These are phyloP conservation scores for Phlogophora meticulosa DNA, from an alignment of 2,888 invertebrate species.

Conservation along the genomic window DNA sequence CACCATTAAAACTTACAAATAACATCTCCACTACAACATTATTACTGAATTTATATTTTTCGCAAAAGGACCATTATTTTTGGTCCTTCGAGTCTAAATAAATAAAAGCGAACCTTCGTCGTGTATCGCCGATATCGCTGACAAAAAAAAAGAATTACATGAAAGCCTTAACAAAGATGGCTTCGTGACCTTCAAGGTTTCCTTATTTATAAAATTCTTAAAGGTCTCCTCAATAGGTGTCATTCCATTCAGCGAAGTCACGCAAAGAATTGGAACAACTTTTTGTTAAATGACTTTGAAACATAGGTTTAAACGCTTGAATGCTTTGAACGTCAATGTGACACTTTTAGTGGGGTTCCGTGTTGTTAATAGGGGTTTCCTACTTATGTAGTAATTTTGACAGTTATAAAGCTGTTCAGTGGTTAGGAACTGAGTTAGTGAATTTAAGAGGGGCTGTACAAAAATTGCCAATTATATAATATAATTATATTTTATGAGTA, in stretches of 20 bases:
- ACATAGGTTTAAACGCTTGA: constrained; percentile 36
- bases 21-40: too few species aligned
- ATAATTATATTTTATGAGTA: too few species aligned
- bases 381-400: constrained; percentile 2
- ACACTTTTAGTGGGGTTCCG: constrained; percentile 44
- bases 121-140: constrained; percentile 35
- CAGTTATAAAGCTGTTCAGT: constrained; percentile 21
- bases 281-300: constrained; percentile 57
- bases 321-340: constrained; percentile 35
- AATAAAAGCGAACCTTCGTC: neutral
- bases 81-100: neutral
- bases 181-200: constrained; percentile 52
- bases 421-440: neutral
- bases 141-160: constrained; percentile 41
- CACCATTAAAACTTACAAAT: too few species aligned
- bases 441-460: neutral
- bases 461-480: neutral
- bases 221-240: constrained; percentile 60
- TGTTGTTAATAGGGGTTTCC: constrained; percentile 8
- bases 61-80: neutral
- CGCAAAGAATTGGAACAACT: constrained; percentile 58
- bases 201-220: constrained; percentile 63
- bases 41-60: neutral
- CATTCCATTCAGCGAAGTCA: constrained; percentile 60
- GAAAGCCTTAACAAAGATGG: constrained; percentile 42